phyloP scores from a whole-genome alignment of 2,113 vertebrate genomes.

The Oophaga pumilio region DNA sequence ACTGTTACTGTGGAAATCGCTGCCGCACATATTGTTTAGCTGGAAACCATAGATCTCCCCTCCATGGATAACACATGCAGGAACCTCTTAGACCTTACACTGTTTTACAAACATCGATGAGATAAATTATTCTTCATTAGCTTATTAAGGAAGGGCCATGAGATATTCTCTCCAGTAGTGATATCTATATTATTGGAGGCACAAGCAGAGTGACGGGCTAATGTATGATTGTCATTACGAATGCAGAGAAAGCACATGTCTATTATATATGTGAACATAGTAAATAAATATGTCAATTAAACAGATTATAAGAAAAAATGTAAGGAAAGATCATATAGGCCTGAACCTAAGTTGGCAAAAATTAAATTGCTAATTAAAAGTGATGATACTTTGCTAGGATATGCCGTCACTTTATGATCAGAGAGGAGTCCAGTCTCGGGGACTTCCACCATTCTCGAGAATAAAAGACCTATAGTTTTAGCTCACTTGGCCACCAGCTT shows the following conservation, averaged over 20 bases:
- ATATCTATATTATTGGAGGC: conserved; percentile 7
- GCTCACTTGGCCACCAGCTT: no score
- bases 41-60: conserved; percentile 20
- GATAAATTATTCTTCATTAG: conserved; percentile 32
- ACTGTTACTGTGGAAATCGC: conserved; percentile 36
- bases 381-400: no score
- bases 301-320: background rate
- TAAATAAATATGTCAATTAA: background rate
- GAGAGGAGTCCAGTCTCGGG: no score
- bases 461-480: no score
- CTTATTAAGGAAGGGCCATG: conserved; percentile 7
- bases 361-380: background rate
- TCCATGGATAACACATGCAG: conserved; percentile 26
- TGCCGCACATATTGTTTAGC: background rate
- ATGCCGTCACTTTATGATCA: no score
- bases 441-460: no score
- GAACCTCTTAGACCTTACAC: conserved; percentile 16
- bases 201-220: conserved; percentile 2
- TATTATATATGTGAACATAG: background rate
- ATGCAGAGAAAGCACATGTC: background rate
- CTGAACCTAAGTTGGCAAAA: background rate
- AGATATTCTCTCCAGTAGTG: background rate
- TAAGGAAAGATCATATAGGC: background rate
- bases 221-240: background rate
- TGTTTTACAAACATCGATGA: conserved; percentile 14